Conservation (phyloP, 2,888 invertebrate genomes). For the Alloplasta piceator region DNA sequence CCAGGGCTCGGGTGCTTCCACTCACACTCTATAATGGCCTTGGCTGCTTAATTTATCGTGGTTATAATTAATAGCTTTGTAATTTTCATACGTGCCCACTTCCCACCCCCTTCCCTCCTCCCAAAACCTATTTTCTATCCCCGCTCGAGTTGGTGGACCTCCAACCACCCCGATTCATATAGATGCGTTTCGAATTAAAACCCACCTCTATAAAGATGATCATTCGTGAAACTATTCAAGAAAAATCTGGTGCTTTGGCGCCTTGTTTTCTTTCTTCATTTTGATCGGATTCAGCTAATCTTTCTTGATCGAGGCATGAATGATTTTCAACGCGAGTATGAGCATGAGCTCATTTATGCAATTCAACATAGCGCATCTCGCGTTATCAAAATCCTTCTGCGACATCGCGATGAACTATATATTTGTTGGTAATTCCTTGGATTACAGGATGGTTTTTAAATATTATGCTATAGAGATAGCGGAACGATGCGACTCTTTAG, state of each 20-base stretch:
- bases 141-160: slow-evolving; percentile 64
- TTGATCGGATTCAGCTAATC: slow-evolving; percentile 34
- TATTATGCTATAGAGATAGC: slow-evolving; percentile 32
- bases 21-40: slow-evolving; percentile 82
- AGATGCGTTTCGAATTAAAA: slow-evolving; percentile 56
- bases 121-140: slow-evolving; percentile 42
- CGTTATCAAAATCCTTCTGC: slow-evolving; percentile 37
- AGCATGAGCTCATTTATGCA: slow-evolving; percentile 20
- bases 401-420: background rate
- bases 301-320: slow-evolving; percentile 1
- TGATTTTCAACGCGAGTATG: background rate
- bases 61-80: slow-evolving; percentile 84
- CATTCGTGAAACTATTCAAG: slow-evolving; percentile 28
- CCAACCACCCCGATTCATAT: slow-evolving; percentile 57
- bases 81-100: slow-evolving; percentile 81
- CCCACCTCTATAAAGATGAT: slow-evolving; percentile 8
- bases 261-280: background rate
- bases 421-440: slow-evolving; percentile 2
- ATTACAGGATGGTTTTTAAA: slow-evolving; percentile 13
- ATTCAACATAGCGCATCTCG: slow-evolving; percentile 32
- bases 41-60: slow-evolving; percentile 83
- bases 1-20: slow-evolving; percentile 77
- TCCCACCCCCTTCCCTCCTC: slow-evolving; percentile 3
- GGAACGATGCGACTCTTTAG: too few species aligned
- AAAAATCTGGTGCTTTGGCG: slow-evolving; percentile 33